Base-by-base conservation (phyloP, 2,797 vertebrate genomes). In the Pangasius larnaudii region DNA sequence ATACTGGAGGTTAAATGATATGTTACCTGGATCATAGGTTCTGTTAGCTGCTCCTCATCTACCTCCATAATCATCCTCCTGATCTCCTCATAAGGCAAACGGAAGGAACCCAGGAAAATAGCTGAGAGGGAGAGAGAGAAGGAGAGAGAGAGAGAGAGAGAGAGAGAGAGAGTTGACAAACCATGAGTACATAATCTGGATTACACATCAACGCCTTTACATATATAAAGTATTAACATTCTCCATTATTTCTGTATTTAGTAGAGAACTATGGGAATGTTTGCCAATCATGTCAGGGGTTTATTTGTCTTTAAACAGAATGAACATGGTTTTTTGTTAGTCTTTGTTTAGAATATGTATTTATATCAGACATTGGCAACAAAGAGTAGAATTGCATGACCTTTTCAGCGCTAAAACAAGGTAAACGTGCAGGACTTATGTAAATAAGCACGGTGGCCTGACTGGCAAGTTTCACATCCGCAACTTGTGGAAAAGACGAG, bases 101-200 rank as follows among this genome's bases (percentile, higher is more conserved):
- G 97, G 90, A 98, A 99, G 84, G 98, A 99, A 85, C 98, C 98
- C 91, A 99, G 94, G 92, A 99, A 99, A 92, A 99, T 99, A 53
- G 98, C 98, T 99, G 82, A 85, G 86, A 85, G 4, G 80, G 2
- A 85, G 1, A 11, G 4, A 39, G 33, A 53, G 0, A 10, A 9
- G 30, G n/a, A 58, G 77, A 79, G 77, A 61, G 51, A 77, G 33
- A 39, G 69, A 42, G 69, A 22, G 33, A 75, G 39, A 42, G 19
- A 46, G 10, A 51, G 74, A 24, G 69, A 22, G 18, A 72, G 36
- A 19, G 42, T 42, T 72, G 69, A 42, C 36, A 42, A 71, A 75
- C n/a, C 46, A 27, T 75, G 24, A 75, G 42, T 56, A 77, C 2
- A 30, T 8, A 53, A 19, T 30, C 27, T 19, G 27, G 14, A 78